Conservation (phyloP, 1,140 invertebrate species). For the Hycleus cichorii region DNA sequence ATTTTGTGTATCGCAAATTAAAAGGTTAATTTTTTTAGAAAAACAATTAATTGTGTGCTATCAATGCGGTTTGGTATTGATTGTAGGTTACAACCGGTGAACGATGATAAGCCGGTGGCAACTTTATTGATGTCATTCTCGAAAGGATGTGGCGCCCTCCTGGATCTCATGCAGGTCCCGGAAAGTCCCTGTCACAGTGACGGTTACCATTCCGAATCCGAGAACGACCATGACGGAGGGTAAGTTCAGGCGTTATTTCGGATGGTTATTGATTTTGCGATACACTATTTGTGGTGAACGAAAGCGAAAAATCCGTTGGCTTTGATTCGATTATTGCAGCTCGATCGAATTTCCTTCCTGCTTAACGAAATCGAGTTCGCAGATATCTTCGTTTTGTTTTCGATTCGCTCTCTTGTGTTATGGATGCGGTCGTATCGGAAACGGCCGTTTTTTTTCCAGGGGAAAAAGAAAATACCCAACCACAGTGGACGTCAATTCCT, state of each 20-base stretch:
- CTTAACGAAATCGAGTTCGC: too few species aligned
- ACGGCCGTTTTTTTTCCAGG: too few species aligned
- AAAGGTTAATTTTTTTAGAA: conserved; percentile 35
- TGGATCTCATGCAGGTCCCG: conserved; percentile 62
- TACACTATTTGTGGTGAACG: too few species aligned
- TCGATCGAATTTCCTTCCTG: too few species aligned
- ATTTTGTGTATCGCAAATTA: conserved; percentile 55
- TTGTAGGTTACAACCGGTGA: conserved; percentile 41
- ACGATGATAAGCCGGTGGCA: conserved; percentile 55
- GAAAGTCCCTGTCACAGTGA: conserved; percentile 50
- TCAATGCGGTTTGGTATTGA: not conserved
- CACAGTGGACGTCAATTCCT: too few species aligned
- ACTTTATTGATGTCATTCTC: conserved; percentile 77
- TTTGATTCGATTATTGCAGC: too few species aligned
- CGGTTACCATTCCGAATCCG: conserved; percentile 78
- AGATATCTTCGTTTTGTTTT: too few species aligned
- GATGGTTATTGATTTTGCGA: too few species aligned
- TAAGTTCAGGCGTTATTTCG: conserved; percentile 4
- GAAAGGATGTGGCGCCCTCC: conserved; percentile 68
- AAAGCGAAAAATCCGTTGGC: too few species aligned
- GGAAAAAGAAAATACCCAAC: too few species aligned
- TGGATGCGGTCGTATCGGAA: too few species aligned
- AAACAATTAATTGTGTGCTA: not conserved
- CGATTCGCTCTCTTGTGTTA: too few species aligned
- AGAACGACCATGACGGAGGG: conserved; percentile 44